Percentiles rank a stretch among this genome's conserved stretches.
Conservation (phyloP, 1,140 invertebrate species). For the Nylanderia fulva region DNA sequence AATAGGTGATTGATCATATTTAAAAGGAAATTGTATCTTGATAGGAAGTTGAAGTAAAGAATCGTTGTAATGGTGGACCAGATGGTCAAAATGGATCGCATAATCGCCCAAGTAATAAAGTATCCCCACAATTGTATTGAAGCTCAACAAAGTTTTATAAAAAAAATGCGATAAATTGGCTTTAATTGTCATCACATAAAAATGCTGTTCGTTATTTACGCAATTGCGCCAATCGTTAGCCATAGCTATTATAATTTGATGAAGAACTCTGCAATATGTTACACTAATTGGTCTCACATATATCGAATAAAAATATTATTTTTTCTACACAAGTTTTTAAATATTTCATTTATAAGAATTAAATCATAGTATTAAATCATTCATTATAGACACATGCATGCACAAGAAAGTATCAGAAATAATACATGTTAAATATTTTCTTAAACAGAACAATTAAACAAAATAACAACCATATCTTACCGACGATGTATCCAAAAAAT, state of each 20-base stretch:
- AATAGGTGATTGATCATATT: conserved; percentile 14
- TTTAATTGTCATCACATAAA: conserved; percentile 28
- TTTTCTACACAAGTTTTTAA: not conserved
- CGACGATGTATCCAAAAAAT: conserved; percentile 26
- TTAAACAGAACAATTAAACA: too few relatives aligned
- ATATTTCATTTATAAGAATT: not conserved
- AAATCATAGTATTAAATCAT: too few relatives aligned
- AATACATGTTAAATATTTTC: too few relatives aligned
- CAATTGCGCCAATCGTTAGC: conserved; percentile 23
- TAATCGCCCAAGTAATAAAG: not conserved
- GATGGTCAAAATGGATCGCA: not conserved
- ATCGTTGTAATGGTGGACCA: not conserved
- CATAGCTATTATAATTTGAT: not conserved
- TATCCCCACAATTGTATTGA: not conserved
- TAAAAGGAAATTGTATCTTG: conserved; percentile 11
- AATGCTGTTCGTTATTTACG: conserved; percentile 6
- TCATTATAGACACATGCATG: too few relatives aligned
- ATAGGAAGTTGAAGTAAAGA: conserved; percentile 10
- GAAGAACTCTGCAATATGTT: conserved; percentile 13
- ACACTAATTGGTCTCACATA: not conserved
- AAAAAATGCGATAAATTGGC: not conserved
- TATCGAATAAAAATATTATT: not conserved
- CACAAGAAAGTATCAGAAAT: not conserved
- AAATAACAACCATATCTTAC: not conserved
- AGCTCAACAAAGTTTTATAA: conserved; percentile 5